Conservation (phyloP, 2,888 invertebrate species). For the Hydroisotoma schaefferi region DNA sequence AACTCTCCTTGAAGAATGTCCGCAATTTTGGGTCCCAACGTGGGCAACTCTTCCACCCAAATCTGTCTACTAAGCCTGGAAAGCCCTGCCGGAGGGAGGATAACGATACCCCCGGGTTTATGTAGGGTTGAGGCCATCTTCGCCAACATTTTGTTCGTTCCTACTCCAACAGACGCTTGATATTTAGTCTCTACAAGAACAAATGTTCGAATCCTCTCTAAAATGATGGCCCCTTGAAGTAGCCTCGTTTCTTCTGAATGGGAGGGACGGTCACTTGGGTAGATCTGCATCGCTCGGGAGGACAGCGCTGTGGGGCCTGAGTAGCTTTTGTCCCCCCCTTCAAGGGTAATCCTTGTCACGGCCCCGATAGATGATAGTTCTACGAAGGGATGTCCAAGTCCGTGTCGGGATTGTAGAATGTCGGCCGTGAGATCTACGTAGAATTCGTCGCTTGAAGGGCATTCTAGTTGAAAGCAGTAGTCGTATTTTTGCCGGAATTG, state of each 20-base stretch:
- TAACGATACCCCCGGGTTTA: slow-evolving; percentile 19
- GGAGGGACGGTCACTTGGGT: neutral
- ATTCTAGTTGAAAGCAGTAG: slow-evolving; percentile 6
- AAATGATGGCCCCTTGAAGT: slow-evolving; percentile 3
- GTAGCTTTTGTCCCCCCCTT: no score
- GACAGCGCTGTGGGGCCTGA: no score
- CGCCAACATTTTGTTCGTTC: slow-evolving; percentile 18
- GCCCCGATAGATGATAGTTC: no score
- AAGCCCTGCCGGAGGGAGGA: slow-evolving; percentile 1
- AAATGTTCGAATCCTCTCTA: slow-evolving; percentile 13
- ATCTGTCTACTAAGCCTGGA: slow-evolving; percentile 1
- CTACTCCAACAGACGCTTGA: slow-evolving; percentile 13
- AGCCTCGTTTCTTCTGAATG: slow-evolving; percentile 2
- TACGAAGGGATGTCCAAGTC: no score
- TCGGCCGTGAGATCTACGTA: slow-evolving; percentile 20
- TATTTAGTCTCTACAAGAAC: slow-evolving; percentile 5
- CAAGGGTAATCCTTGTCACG: no score
- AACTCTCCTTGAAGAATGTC: slow-evolving; percentile 14
- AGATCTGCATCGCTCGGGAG: no score
- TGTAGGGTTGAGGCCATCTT: slow-evolving; percentile 12
- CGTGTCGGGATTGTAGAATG: no score
- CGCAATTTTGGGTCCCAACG: slow-evolving; percentile 13
- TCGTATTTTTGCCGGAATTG: neutral
- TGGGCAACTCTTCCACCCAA: slow-evolving; percentile 6
- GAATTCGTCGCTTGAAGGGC: slow-evolving; percentile 19